Evolutionary conservation across 2,888 invertebrate genomes (phyloP).

Genomic region (Lampropteryx suffumata): DNA sequence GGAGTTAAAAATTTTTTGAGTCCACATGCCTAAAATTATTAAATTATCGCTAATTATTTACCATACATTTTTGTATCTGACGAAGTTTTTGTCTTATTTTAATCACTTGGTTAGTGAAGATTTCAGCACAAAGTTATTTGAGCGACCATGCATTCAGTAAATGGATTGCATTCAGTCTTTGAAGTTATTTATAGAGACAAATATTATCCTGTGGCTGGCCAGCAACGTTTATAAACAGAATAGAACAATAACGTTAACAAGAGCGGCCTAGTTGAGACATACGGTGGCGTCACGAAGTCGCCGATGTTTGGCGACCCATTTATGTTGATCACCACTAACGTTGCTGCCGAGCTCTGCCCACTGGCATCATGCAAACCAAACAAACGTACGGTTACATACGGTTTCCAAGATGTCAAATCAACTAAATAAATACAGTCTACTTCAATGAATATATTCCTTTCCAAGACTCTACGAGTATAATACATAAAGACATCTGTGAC

Average conservation of each 20-base stretch:
- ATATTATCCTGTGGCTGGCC: slow-evolving; percentile 32
- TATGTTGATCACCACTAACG: slow-evolving; percentile 57
- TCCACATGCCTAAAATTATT: no score
- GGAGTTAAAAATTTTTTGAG: not conserved
- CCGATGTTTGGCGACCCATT: slow-evolving; percentile 63
- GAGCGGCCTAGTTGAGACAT: slow-evolving; percentile 73
- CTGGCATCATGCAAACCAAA: slow-evolving; percentile 14
- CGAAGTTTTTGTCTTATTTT: no score
- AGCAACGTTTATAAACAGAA: slow-evolving; percentile 53
- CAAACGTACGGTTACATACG: slow-evolving; percentile 6
- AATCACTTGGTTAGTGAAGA: no score
- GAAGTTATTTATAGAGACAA: slow-evolving; percentile 26
- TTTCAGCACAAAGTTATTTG: no score
- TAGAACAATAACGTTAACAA: slow-evolving; percentile 72
- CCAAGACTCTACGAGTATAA: no score
- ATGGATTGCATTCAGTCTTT: no score
- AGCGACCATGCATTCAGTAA: not conserved
- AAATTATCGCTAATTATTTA: no score
- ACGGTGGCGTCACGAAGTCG: slow-evolving; percentile 63
- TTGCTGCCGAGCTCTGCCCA: slow-evolving; percentile 23
- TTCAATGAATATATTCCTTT: no score
- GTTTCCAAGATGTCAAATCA: slow-evolving; percentile 18
- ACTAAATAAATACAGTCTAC: slow-evolving; percentile 19
- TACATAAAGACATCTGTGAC: no score
- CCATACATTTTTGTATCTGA: no score